Evolutionary conservation across 2,888 invertebrate species (phyloP).

Genomic region (Blastobasis lacticolella): DNA sequence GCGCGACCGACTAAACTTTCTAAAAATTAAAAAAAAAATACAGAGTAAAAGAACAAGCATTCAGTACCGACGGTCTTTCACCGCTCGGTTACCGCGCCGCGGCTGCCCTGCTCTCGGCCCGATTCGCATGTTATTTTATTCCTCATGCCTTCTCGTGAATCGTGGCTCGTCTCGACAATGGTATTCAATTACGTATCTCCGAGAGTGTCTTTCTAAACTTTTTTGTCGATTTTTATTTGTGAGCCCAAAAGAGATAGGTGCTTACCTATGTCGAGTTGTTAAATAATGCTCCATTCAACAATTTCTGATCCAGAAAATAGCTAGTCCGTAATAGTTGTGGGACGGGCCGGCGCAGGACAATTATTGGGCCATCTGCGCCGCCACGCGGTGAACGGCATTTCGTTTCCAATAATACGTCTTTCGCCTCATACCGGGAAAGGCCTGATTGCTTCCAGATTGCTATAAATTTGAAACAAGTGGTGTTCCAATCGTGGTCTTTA

Average conservation of each 20-base stretch:
- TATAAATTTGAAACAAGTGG: conserved; percentile 67
- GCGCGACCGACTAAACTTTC: conserved; percentile 67
- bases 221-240: not conserved
- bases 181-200: conserved; percentile 9
- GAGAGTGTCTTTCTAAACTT: conserved; percentile 1
- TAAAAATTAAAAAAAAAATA: conserved; percentile 64
- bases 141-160: conserved; percentile 18
- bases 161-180: conserved; percentile 19
- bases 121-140: conserved; percentile 27
- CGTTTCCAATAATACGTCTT: conserved; percentile 58
- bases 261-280: too few relatives aligned
- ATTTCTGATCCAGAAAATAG: too few relatives aligned
- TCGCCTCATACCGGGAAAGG: conserved; percentile 55
- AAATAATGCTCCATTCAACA: too few relatives aligned
- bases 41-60: conserved; percentile 64
- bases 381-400: conserved; percentile 51
- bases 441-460: conserved; percentile 65
- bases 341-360: conserved; percentile 21
- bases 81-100: conserved; percentile 56
- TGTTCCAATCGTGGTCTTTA: conserved; percentile 61
- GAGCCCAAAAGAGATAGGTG: too few relatives aligned
- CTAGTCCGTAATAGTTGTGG: too few relatives aligned
- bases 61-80: conserved; percentile 67
- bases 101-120: conserved; percentile 31
- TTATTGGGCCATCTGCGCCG: conserved; percentile 40